Evolutionary conservation across 2,888 invertebrate genomes (phyloP), one percentile per base, ranked within the genome.

Genomic region (Parelbella ahira): DNA sequence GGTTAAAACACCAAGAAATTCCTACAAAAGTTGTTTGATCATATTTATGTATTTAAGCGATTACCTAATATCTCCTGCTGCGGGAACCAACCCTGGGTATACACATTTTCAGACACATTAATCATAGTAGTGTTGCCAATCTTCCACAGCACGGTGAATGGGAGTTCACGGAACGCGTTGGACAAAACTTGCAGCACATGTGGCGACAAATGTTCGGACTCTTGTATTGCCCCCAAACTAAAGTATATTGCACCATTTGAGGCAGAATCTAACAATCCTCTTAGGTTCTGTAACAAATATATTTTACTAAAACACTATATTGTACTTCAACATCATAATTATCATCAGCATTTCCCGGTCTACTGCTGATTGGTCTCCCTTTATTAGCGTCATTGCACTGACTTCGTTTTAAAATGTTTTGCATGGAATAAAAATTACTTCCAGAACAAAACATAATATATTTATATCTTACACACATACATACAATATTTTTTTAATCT

Each of bases 61-160:
- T 51, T 60, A 89, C 90, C 88, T 44, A 90, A 66, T 45, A 90
- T 47, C 59, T 89, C 84, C 53, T 89, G 86, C 49, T 90, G 90
- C 0, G 90, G 89, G 41, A 89, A 77, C 90, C 90, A 90, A 7
- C 66, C 60, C 8, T 65, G 61, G 1, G 82, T 56, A 24, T 83
- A 67, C 0, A 91, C 77, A 54, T 89, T 89, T 4, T 68, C 60
- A 9, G 89, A 73, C 46, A 74, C 70, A 13, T 76, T 72, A 6
- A 86, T 66, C 51, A 73, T 52, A 3, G 77, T 75, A 1, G 68
- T 68, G 39, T 86, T 82, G 12, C 78, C 86, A 45, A 88, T 88
- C 59, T 89, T 89, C 89, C 89, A 90, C 2, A 90, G 54, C 2
- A 90, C 73, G 3, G 78, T 77, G 48, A 68, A 88, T 1, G 88